Evolutionary conservation across 2,113 vertebrate genomes (phyloP).

Genomic region (Ictalurus punctatus): DNA sequence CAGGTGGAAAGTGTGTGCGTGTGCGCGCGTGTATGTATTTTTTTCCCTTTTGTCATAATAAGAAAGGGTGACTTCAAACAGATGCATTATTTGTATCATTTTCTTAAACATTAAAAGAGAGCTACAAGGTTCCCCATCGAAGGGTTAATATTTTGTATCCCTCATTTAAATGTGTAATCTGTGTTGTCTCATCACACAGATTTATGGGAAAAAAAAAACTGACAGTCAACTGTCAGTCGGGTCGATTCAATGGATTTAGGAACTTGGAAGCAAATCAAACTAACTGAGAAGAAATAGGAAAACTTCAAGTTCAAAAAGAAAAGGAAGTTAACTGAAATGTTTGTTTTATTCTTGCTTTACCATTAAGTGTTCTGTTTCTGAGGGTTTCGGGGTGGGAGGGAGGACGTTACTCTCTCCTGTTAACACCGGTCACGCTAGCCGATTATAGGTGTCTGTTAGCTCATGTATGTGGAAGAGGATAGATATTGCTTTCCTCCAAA

Average conservation of each 20-base stretch:
- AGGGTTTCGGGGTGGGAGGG: neutral
- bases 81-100: neutral
- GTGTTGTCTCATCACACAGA: neutral
- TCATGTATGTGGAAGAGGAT: neutral
- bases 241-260: neutral
- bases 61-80: neutral
- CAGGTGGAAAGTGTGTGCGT: neutral
- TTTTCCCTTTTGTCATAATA: too few relatives aligned
- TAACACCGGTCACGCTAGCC: neutral
- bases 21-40: neutral
- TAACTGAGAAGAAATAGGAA: neutral
- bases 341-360: neutral
- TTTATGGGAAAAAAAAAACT: neutral
- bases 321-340: neutral
- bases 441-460: neutral
- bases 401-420: neutral
- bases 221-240: neutral
- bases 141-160: neutral
- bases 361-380: neutral
- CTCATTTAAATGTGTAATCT: neutral
- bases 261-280: neutral
- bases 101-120: neutral
- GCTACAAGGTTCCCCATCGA: neutral
- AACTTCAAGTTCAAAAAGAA: neutral
- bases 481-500: neutral